Conservation (phyloP, 2,888 invertebrate species). For the Drosophila diplacantha region DNA sequence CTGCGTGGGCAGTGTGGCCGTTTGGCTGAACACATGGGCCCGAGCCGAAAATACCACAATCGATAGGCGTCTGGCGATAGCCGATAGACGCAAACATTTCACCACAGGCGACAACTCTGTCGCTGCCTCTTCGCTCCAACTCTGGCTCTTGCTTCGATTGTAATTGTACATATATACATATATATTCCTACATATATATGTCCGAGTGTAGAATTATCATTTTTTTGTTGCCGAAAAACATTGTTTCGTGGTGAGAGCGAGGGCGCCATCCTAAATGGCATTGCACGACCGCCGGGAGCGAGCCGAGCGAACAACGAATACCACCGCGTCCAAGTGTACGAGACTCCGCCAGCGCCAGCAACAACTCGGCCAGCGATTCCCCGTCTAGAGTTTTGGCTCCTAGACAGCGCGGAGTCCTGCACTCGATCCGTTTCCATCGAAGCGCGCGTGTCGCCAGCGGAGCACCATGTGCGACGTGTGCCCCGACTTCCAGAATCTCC, state of each 20-base stretch:
- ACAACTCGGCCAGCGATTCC: slow-evolving; percentile 29
- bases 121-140: too few species aligned
- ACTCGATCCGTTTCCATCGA: slow-evolving; percentile 1
- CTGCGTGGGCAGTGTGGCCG: slow-evolving; percentile 18
- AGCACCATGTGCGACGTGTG: slow-evolving; percentile 94
- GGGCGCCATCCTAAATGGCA: slow-evolving; percentile 66
- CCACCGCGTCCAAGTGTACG: slow-evolving; percentile 51
- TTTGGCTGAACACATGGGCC: slow-evolving; percentile 8
- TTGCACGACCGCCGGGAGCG: slow-evolving; percentile 50
- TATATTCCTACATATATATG: slow-evolving; percentile 37
- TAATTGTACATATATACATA: slow-evolving; percentile 38
- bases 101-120: slow-evolving; percentile 18
- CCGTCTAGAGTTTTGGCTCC: slow-evolving; percentile 11
- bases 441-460: slow-evolving; percentile 2
- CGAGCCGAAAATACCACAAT: slow-evolving; percentile 2
- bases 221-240: slow-evolving; percentile 52
- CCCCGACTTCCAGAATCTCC: slow-evolving; percentile 94
- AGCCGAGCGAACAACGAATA: slow-evolving; percentile 57
- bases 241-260: slow-evolving; percentile 55
- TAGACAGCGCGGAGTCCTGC: slow-evolving; percentile 20
- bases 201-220: slow-evolving; percentile 39
- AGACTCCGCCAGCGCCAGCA: slow-evolving; percentile 35
- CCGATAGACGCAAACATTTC: slow-evolving; percentile 19
- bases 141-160: slow-evolving; percentile 35
- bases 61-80: slow-evolving; percentile 10